Base-by-base conservation (phyloP, 1,140 invertebrate genomes). In the Acromyrmex charruanus region DNA sequence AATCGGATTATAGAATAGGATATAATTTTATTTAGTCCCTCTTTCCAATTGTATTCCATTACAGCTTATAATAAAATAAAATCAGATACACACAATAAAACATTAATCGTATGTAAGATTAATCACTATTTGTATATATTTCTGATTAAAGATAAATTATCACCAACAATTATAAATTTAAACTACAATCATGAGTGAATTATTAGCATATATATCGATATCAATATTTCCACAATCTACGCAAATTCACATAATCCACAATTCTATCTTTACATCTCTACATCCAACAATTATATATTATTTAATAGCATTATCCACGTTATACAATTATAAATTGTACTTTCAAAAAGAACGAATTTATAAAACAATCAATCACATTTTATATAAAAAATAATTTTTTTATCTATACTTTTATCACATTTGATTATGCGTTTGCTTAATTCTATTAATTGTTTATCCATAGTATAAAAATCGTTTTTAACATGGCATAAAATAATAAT, bases 141-240 rank as follows among this genome's bases (percentile, higher is more conserved):
- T 51, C 44, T n/a, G 44, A 49, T 53, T 39, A 66, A 49, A 51
- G 3, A 14, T 79, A 12, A 68, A 53, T 53, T 80, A 35, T 44
- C 25, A 65, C 4, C 5, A 66, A 39, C 28, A 66, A 66, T 68
- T 3, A 39, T 25, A 80, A 79, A 68, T 80, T 18, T 28, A 49
- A 53, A 68, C 44, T 80, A 53, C 14, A 53, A 80, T 53, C 44
- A n/a, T 14, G 12, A 68, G n/a, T 80, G 49, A 80, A 80, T 68
- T 80, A 80, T 80, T 79, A 68, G 44, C 28, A 18, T 80, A 80
- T 25, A 18, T 66, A 58, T 18, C 28, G 44, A 80, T 80, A 80
- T 35, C 44, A 68, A 49, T 68, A 80, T 80, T 53, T 80, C 14
- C 28, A 21, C 77, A 80, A 53, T 80, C 44, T 80, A n/a, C 14